Evolutionary conservation across 2,888 invertebrate species (phyloP), one percentile per base, ranked within the genome.

Genomic region (Protonemura montana): DNA sequence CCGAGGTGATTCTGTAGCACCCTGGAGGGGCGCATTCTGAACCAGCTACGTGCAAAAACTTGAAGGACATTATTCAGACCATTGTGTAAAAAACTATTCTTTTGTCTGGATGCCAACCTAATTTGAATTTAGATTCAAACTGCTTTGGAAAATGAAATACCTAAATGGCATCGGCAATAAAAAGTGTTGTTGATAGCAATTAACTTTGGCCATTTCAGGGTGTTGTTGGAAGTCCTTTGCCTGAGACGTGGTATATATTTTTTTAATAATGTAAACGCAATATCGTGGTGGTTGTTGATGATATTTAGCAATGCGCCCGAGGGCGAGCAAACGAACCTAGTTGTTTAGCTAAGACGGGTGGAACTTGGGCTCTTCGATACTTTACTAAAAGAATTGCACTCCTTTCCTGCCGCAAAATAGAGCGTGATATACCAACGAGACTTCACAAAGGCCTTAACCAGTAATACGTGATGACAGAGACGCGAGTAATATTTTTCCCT

Each of bases 391-490:
- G 59, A 59, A 59, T 35, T 35, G 59, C 59, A 59, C 59, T 59
- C 21, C 21, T 59, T 59, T 59, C 59, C 59, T 59, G 59, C 59
- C 59, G 16, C 30, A 30, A 27, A 81, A 81, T 81, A 13, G 81
- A 81, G 29, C n/a, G 84, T 76, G 84, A 28, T 84, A 42, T 25
- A 59, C 84, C 26, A 83, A 84, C 59, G 42, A 59, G 82, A 83
- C 76, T 84, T 84, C 84, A 84, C 84, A 13, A 84, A 84, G 59
- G 84, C 84, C 84, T 84, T 84, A 83, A 84, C 59, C 59, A 35
- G 76, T n/a, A n/a, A n/a, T n/a, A n/a, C n/a, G 59, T 28, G 13
- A 76, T 16, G 27, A 41, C 42, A 78, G 26, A 28, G 84, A 28
- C 84, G 26, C 27, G 28, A 76, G 28, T 59, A 59, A 27, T 84